Conservation (phyloP, 2,113 vertebrate species). For the Redunca redunca region DNA sequence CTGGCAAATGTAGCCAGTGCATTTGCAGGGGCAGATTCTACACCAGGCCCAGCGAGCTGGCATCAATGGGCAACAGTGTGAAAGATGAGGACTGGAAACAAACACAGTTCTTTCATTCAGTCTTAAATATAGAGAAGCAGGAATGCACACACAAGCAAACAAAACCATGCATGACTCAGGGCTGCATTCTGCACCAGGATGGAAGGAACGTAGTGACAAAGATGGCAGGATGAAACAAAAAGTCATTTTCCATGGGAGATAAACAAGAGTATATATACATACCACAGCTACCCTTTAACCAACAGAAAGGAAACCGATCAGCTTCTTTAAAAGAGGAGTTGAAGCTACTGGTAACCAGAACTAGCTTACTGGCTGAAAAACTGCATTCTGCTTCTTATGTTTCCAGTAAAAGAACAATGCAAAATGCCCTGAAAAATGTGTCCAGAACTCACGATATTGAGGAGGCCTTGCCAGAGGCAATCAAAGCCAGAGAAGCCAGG, state of each 20-base stretch:
- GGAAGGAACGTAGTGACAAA: slow-evolving; percentile 7
- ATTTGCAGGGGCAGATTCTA: neutral
- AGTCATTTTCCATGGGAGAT: neutral
- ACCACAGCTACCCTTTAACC: neutral
- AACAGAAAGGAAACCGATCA: neutral
- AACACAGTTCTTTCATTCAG: neutral
- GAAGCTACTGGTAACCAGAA: neutral
- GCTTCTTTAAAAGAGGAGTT: neutral
- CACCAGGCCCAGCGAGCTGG: neutral
- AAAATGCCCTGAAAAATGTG: neutral
- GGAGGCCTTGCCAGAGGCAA: slow-evolving; percentile 31
- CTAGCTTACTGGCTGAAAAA: neutral
- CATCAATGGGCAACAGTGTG: accelerated
- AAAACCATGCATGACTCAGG: neutral
- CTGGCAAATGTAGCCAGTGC: neutral
- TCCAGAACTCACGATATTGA: slow-evolving; percentile 6
- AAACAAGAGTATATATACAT: accelerated
- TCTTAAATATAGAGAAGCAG: neutral
- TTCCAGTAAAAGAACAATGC: slow-evolving; percentile 38
- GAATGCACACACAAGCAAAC: neutral
- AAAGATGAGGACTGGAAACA: neutral
- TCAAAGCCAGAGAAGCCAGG: slow-evolving; percentile 1
- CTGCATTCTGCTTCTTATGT: neutral
- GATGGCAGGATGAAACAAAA: neutral
- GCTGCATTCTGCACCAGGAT: neutral